phyloP scores from a whole-genome alignment of 2,113 vertebrate genomes.

The Sinocyclocheilus maitianheensis region DNA sequence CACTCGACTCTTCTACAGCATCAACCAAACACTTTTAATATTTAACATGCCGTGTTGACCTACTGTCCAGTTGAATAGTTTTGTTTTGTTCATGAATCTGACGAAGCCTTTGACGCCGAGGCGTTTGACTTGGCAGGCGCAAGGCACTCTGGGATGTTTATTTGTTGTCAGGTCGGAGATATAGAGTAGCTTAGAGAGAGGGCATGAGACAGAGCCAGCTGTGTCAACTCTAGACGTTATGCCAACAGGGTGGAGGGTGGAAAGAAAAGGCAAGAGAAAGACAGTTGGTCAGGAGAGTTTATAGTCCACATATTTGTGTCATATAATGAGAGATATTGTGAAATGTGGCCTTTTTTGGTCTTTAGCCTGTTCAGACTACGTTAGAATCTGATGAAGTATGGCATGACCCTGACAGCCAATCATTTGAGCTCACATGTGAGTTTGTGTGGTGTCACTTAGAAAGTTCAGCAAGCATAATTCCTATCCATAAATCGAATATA shows the following conservation, averaged over 20 bases:
- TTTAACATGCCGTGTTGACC: conserved; percentile 67
- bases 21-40: background rate
- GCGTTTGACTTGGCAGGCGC: conserved; percentile 72
- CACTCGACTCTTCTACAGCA: background rate
- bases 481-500: background rate
- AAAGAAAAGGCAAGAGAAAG: conserved; percentile 12
- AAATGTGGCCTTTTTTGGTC: conserved; percentile 24
- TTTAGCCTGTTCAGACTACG: background rate
- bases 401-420: conserved; percentile 15
- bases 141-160: conserved; percentile 67
- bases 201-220: conserved; percentile 68
- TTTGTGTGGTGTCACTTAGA: background rate
- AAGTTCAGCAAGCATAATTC: background rate
- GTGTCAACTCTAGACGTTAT: conserved; percentile 65
- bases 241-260: conserved; percentile 31
- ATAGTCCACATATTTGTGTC: background rate
- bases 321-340: background rate
- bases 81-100: conserved; percentile 67
- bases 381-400: conserved; percentile 9
- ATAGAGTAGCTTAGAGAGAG: conserved; percentile 62
- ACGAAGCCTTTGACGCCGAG: conserved; percentile 62
- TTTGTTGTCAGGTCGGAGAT: conserved; percentile 76
- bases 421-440: background rate
- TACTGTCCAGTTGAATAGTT: conserved; percentile 68
- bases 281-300: conserved; percentile 45